phyloP scores from a whole-genome alignment of 2,113 vertebrate genomes.

The Neomonachus schauinslandi region DNA sequence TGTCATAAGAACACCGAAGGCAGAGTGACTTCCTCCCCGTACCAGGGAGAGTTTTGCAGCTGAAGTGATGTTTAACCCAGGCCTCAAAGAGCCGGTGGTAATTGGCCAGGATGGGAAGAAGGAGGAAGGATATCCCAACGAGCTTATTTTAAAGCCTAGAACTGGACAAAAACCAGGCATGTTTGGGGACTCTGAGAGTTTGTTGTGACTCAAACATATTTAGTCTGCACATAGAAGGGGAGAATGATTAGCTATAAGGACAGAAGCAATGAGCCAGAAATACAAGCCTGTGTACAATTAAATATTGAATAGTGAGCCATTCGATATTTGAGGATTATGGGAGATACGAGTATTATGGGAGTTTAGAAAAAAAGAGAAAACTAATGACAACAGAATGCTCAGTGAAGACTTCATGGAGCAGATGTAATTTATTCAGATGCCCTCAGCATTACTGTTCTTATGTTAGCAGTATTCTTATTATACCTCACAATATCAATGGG shows the following conservation, averaged over 20 bases:
- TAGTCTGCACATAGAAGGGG: background rate
- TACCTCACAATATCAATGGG: accelerated
- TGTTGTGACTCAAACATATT: conserved; percentile 11
- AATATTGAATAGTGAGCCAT: conserved; percentile 24
- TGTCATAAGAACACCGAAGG: background rate
- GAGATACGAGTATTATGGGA: background rate
- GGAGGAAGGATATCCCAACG: background rate
- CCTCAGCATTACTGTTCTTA: background rate
- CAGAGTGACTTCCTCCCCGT: background rate
- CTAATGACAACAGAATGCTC: background rate
- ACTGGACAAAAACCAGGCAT: background rate
- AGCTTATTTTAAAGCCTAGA: background rate
- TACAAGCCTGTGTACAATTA: conserved; percentile 13
- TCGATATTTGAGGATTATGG: background rate
- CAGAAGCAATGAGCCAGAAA: conserved; percentile 43
- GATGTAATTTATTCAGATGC: background rate
- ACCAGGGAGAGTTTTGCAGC: background rate
- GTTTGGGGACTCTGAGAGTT: background rate
- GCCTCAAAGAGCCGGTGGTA: background rate
- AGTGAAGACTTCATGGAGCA: background rate
- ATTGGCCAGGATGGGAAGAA: background rate
- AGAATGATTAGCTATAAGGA: background rate
- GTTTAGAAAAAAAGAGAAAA: conserved; percentile 27
- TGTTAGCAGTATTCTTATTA: background rate
- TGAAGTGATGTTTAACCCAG: background rate